Base-by-base conservation (phyloP, 2,888 invertebrate genomes). In the Creontiades dilutus region DNA sequence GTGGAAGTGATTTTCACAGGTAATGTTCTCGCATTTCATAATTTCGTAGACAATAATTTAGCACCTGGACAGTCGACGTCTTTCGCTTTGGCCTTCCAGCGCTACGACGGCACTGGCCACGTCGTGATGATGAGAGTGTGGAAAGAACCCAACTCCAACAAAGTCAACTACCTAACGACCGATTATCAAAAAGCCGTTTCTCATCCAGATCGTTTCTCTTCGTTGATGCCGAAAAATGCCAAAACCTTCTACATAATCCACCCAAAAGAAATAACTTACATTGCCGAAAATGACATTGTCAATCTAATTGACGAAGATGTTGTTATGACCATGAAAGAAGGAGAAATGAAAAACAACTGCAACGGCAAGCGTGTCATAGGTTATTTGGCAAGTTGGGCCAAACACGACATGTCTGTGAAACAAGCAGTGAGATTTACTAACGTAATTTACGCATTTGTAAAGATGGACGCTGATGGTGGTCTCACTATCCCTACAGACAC, bases 341-440 rank as follows among this genome's bases (percentile, higher is more conserved):
- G 85, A 3, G 85, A 57, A 28, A 86, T 86, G 86, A 68, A 86
- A 68, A 75, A 68, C 19, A 47, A 76, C 13, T 86, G 86, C 76
- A 86, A 76, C 48, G 23, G 48, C 11, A 61, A 68, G 16, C 86
- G 86, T 23, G 86, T 86, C 7, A 86, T 86, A 23, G 86, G 86
- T 3, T 86, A 86, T 46, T 46, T 86, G 75, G 86, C 86, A 13
- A 75, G 75, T 27, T 86, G 86, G 86, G 68, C 86, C 5, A 86
- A 86, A 37, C 61, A 86, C n/a, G 68, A 28, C 0, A 86, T 86
- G 86, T 86, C 86, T 0, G 75, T 76, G 13, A 46, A 68, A n/a
- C 86, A 86, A 86, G 86, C 86, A 37, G 76, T 68, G 13, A 14
- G 86, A 76, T 86, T 86, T 47, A 86, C 86, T 12, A 86, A 86